Evolutionary conservation across 2,888 invertebrate genomes (phyloP), one percentile per base, ranked within the genome.

Genomic region (Parascotia fuliginaria): DNA sequence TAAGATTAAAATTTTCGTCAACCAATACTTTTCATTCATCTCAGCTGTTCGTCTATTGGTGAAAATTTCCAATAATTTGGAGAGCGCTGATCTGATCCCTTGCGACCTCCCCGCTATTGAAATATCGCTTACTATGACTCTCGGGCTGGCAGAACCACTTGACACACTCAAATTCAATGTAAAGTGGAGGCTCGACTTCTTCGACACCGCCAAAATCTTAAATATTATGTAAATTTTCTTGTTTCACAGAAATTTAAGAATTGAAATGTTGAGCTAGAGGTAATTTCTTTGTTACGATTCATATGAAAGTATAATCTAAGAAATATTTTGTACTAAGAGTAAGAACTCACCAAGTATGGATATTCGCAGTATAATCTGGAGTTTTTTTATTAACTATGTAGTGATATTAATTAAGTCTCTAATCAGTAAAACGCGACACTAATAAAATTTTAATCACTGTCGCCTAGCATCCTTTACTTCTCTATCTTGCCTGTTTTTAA

Each of bases 41-140:
- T 71, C 68, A 71, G 70, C 70, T 68, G 47, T 62, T 73, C 47
- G 39, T 51, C 39, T 55, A 68, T 60, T 55, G 48, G 62, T 66
- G 60, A 76, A 75, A 70, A 73, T 78, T 55, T 80, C 78, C 80
- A 79, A 82, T 82, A 83, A 81, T 75, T 81, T 79, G 69, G 73
- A 81, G 80, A 74, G 75, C 68, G 56, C 70, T 65, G 63, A 48
- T 63, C 70, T 49, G 65, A 59, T 62, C 64, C 40, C 58, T 58
- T 52, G 66, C 65, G 73, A 77, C 77, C 76, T 77, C 65, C 63
- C 60, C 54, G 70, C 80, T 73, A 74, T 81, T 82, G 79, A 86
- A 79, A 84, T 82, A 83, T 79, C 76, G 86, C 82, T 85, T 81
- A 84, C 80, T 54, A 46, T 57, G 71, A 61, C 72, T 69, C 70